Base-by-base conservation (phyloP, 2,113 vertebrate species). In the Otis tarda region DNA sequence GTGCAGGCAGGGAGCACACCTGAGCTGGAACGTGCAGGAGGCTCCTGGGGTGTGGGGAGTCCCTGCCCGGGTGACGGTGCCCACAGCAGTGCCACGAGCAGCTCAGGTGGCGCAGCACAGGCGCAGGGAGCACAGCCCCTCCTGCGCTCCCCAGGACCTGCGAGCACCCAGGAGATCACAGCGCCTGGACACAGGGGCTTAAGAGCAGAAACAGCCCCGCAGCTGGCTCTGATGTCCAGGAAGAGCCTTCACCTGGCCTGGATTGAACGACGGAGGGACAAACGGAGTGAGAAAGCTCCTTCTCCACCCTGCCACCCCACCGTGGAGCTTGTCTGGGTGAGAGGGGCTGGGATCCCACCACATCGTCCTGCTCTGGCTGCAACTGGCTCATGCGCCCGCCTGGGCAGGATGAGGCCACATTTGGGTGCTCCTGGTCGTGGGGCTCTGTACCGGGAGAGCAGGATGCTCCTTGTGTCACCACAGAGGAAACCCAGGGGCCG, bases 351-450 rank as follows among this genome's bases (percentile, higher is more conserved):
- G 18, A 21, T 70, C 37, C 56, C 61, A 47, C 24, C 4, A 22
- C 60, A 43, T 37, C 53, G 11, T 35, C 52, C 67, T 4, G 11
- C 49, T 74, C 19, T 5, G 6, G 28, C 45, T 78, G 39, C 59
- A 1, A 2, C 57, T 49, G 30, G 15, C 19, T 0, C 1, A 18
- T 70, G 63, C 0, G 3, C 10, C 33, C 1, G 0, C 2, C 37
- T 0, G 2, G 41, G 52, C 63, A 87, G 45, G 84, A 52, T 53
- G 27, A 81, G 27, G 45, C 73, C 14, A 33, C 24, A 5, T 50
- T 24, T 3, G 31, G 14, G 33, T 73, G 43, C 49, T 59, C 47
- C 23, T 2, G 13, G 60, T 50, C 4, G 8, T 7, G 25, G 20
- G 31, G 19, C 23, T 60, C 65, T 61, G 50, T 8, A 22, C 0